Evolutionary conservation across 1,140 invertebrate genomes (phyloP).

Genomic region (Chymomyza costata): DNA sequence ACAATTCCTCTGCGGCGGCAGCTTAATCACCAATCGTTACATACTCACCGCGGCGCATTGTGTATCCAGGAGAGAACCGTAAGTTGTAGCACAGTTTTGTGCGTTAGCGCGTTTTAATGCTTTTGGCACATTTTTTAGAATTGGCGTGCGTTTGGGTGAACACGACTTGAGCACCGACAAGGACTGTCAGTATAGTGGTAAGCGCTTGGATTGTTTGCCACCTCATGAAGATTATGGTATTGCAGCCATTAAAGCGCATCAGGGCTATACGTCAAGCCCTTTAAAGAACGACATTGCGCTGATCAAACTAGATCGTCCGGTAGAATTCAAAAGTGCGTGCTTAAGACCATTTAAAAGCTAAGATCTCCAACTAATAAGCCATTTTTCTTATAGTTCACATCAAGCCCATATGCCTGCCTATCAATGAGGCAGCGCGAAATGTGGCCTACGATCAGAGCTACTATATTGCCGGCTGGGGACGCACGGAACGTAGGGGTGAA

Average conservation of each 20-base stretch:
- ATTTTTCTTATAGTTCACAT: constrained; percentile 40
- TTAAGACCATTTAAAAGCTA: not conserved
- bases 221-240: constrained; percentile 77
- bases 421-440: constrained; percentile 18
- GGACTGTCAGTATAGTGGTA: constrained; percentile 76
- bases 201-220: constrained; percentile 73
- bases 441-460: constrained; percentile 43
- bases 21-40: constrained; percentile 75
- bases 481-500: constrained; percentile 29
- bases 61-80: constrained; percentile 33
- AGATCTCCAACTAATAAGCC: not conserved
- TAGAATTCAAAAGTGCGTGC: constrained; percentile 22
- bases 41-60: constrained; percentile 82
- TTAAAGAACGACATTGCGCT: constrained; percentile 82
- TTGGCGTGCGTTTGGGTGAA: constrained; percentile 80
- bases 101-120: not conserved
- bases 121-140: constrained; percentile 40
- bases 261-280: constrained; percentile 77
- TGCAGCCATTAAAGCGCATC: constrained; percentile 78
- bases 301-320: constrained; percentile 66
- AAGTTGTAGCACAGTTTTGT: constrained; percentile 49
- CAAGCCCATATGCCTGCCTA: constrained; percentile 60
- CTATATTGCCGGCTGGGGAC: constrained; percentile 63
- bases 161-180: constrained; percentile 77
- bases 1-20: constrained; percentile 73